Conservation (phyloP, 2,888 invertebrate species). For the Drepanosiphum platanoidis region DNA sequence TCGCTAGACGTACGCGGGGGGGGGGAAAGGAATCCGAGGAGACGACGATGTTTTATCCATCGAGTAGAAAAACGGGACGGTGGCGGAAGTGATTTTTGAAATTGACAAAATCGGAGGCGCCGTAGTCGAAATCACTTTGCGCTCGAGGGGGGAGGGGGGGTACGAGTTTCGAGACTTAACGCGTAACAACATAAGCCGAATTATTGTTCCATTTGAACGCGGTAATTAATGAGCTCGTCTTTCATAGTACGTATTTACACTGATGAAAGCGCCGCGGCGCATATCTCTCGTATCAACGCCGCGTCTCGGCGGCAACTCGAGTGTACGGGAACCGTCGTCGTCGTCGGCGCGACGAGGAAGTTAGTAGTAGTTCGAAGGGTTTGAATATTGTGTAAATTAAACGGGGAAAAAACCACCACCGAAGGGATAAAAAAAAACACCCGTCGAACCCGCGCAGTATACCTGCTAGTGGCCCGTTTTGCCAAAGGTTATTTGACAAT, state of each 20-base stretch:
- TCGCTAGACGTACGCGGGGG: too few species aligned
- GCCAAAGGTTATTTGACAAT: too few species aligned
- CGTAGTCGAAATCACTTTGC: neutral
- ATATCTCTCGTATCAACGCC: constrained; percentile 1
- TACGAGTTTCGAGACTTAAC: constrained; percentile 14
- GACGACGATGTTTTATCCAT: too few species aligned
- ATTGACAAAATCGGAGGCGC: neutral
- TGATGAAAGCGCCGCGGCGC: neutral
- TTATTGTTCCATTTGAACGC: constrained; percentile 15
- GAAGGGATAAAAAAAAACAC: neutral
- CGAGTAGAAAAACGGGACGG: too few species aligned
- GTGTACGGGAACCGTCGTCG: neutral
- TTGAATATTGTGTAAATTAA: constrained; percentile 7
- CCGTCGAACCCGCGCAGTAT: neutral
- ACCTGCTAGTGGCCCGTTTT: neutral
- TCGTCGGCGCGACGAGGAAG: neutral
- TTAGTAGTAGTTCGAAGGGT: too few species aligned
- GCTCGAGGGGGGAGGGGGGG: too few species aligned
- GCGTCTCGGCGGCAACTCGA: constrained; percentile 2
- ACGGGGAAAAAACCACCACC: neutral
- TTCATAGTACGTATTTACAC: constrained; percentile 12
- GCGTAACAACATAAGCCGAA: neutral
- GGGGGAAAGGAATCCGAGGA: too few species aligned
- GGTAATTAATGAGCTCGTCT: constrained; percentile 26
- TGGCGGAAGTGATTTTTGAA: too few species aligned